These are phyloP conservation scores for Euwallacea similis DNA, from an alignment of 1,140 invertebrate genomes.

Conservation along the genomic window DNA sequence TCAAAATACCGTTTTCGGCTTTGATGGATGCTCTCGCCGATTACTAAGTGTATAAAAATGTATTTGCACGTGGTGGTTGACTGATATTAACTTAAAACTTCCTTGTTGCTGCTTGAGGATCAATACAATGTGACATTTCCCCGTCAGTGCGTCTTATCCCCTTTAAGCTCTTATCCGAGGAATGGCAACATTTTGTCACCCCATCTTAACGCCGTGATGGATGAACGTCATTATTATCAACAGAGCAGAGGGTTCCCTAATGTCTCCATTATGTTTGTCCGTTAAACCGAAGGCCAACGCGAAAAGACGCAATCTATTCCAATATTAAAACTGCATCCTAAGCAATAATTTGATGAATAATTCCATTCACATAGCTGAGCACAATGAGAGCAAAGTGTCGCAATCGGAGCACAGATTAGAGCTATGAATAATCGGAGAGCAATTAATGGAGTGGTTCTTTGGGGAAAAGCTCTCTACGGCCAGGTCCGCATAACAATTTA, in stretches of 20 bases:
- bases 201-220: slow-evolving; percentile 18
- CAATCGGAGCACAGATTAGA: slow-evolving; percentile 14
- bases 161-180: slow-evolving; percentile 16
- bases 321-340: neutral
- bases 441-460: slow-evolving; percentile 21
- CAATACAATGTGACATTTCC: slow-evolving; percentile 4
- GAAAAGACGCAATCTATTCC: slow-evolving; percentile 4
- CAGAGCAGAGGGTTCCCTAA: slow-evolving; percentile 16
- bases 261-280: slow-evolving; percentile 22
- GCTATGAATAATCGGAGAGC: slow-evolving; percentile 20
- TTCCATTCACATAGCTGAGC: too few relatives aligned
- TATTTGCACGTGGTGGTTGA: too few relatives aligned
- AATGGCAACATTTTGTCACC: slow-evolving; percentile 24
- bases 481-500: slow-evolving; percentile 13
- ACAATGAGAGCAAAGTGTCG: neutral
- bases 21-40: too few relatives aligned
- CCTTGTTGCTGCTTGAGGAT: neutral
- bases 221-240: slow-evolving; percentile 27
- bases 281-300: slow-evolving; percentile 2
- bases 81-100: too few relatives aligned
- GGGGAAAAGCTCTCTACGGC: slow-evolving; percentile 15
- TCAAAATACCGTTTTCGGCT: too few relatives aligned
- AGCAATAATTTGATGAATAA: too few relatives aligned
- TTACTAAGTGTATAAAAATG: too few relatives aligned
- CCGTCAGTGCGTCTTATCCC: neutral